Percentiles rank a stretch among this genome's conserved stretches.
Conservation (phyloP, 2,888 invertebrate genomes). For the Euspilapteryx auroguttella region DNA sequence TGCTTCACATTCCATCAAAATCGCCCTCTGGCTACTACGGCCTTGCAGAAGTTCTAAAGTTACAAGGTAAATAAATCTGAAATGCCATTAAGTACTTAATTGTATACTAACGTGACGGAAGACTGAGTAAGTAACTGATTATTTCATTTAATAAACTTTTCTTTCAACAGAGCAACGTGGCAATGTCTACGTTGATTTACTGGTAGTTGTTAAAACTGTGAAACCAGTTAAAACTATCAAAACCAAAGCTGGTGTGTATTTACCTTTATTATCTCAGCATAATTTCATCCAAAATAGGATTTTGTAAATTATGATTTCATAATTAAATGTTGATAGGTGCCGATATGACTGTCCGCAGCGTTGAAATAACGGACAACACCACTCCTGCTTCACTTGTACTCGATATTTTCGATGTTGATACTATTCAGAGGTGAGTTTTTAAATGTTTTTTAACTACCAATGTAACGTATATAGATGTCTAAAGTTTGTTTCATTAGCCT, state of each 20-base stretch:
- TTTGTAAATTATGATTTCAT: no score
- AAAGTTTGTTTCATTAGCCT: no score
- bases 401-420: slow-evolving; percentile 71
- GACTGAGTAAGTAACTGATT: neutral
- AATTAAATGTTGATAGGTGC: no score
- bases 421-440: slow-evolving; percentile 63
- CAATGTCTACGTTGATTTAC: slow-evolving; percentile 63
- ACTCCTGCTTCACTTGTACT: slow-evolving; percentile 61
- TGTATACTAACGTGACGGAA: neutral
- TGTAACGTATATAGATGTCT: no score
- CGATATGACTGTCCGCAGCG: slow-evolving; percentile 62
- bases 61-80: slow-evolving; percentile 20
- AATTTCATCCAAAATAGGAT: no score
- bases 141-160: no score
- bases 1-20: slow-evolving; percentile 69
- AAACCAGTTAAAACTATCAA: slow-evolving; percentile 65
- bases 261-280: no score
- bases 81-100: neutral
- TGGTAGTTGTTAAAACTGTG: slow-evolving; percentile 69
- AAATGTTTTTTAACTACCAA: no score
- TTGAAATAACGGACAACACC: slow-evolving; percentile 68
- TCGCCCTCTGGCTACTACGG: slow-evolving; percentile 56
- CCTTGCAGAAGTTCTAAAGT: slow-evolving; percentile 52
- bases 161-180: slow-evolving; percentile 28
- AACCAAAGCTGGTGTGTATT: slow-evolving; percentile 56